Conservation (phyloP, 2,888 invertebrate genomes). For the Phragmatobia fuliginosa region DNA sequence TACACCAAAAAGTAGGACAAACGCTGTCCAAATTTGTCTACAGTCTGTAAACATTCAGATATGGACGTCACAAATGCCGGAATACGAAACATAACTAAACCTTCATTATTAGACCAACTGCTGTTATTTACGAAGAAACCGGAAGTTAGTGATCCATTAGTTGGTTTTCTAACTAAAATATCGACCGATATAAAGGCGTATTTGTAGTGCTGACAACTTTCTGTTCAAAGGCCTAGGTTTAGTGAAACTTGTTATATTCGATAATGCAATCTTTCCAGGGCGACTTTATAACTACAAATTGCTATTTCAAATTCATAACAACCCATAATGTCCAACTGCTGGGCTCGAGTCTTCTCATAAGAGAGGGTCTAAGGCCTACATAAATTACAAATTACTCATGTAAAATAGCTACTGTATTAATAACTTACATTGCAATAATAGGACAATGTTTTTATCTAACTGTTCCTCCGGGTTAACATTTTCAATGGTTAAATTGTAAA, state of each 20-base stretch:
- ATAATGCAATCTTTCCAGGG: constrained; percentile 35
- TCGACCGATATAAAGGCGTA: constrained; percentile 15
- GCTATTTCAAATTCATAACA: no score
- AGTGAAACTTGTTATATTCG: constrained; percentile 45
- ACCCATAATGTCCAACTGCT: no score
- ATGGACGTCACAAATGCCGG: constrained; percentile 25
- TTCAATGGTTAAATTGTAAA: neutral
- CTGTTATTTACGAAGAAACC: neutral
- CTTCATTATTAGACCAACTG: constrained; percentile 38
- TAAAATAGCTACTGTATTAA: neutral
- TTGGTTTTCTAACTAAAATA: neutral
- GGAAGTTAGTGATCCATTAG: no score
- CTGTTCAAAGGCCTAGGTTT: constrained; percentile 49
- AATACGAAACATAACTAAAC: constrained; percentile 44
- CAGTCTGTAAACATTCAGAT: constrained; percentile 43
- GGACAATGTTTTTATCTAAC: neutral
- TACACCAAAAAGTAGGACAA: constrained; percentile 40
- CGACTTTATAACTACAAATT: no score
- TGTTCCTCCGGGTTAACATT: neutral
- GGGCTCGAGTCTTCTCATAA: no score
- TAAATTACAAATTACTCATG: no score
- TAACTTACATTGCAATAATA: neutral
- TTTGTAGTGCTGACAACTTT: constrained; percentile 18
- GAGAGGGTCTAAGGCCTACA: no score
- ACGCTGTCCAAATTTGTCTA: constrained; percentile 48